Conservation (phyloP, 2,113 vertebrate species). For the Mesitornis unicolor region DNA sequence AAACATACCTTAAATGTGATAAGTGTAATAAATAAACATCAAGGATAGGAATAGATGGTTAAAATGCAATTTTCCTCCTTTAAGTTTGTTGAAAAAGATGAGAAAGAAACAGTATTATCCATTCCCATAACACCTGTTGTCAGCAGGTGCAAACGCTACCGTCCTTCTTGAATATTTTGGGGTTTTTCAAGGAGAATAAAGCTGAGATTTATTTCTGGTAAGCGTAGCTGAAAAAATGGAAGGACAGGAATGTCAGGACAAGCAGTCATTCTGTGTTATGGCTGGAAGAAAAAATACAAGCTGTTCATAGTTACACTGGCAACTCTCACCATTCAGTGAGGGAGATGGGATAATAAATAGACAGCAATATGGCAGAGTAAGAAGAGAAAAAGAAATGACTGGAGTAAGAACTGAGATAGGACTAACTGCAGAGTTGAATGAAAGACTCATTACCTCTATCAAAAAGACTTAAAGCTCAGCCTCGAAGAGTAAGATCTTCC, state of each 20-base stretch:
- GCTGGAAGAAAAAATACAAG: background rate
- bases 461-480: background rate
- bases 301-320: background rate
- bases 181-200: background rate
- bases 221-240: background rate
- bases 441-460: background rate
- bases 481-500: background rate
- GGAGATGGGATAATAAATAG: background rate
- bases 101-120: background rate
- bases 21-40: background rate
- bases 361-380: background rate
- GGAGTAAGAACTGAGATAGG: background rate
- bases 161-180: background rate
- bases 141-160: background rate
- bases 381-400: background rate
- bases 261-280: background rate
- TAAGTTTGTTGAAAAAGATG: background rate
- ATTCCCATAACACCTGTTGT: background rate
- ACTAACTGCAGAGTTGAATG: background rate
- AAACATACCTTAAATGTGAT: background rate
- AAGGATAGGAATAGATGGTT: background rate
- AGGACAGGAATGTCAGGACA: background rate
- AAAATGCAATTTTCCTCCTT: background rate
- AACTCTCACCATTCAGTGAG: background rate
- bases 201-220: background rate